Conservation (phyloP, 2,113 vertebrate species). For the Pseudorectes ferrugineus region DNA sequence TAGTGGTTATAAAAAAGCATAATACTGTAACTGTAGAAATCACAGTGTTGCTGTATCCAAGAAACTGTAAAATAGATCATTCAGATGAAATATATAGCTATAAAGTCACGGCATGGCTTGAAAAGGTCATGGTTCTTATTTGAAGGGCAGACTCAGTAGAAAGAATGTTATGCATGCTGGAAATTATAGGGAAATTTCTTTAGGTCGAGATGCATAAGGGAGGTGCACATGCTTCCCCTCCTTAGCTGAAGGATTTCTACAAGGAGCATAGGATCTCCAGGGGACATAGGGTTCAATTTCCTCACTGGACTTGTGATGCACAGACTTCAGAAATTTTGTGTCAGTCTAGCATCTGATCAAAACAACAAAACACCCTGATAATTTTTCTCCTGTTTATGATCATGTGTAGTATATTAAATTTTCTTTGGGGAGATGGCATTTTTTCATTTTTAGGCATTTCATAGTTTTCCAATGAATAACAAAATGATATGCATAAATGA, state of each 20-base stretch:
- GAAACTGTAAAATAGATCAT: not conserved
- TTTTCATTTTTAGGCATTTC: not conserved
- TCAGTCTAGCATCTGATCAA: not conserved
- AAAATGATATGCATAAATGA: not conserved
- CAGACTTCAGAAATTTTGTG: not conserved
- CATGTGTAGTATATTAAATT: not conserved
- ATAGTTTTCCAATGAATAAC: constrained; percentile 6
- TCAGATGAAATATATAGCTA: not conserved
- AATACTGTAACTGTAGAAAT: not conserved
- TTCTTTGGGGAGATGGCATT: not conserved
- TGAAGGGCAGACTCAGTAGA: not conserved
- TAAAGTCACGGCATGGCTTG: not conserved
- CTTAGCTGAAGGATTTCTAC: not conserved
- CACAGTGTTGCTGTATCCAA: not conserved
- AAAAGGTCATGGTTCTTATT: not conserved
- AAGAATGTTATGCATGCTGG: not conserved
- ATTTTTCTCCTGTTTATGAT: not conserved
- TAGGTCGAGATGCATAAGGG: not conserved
- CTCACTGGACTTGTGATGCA: not conserved
- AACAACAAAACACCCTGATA: not conserved
- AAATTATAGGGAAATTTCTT: not conserved
- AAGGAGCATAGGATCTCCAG: not conserved
- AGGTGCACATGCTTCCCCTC: not conserved
- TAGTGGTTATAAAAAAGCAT: not conserved
- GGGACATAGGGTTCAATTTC: not conserved